Percentiles rank a stretch among this genome's conserved stretches.
phyloP scores from a whole-genome alignment of 2,797 vertebrate genomes.

The Sphenodon punctatus region DNA sequence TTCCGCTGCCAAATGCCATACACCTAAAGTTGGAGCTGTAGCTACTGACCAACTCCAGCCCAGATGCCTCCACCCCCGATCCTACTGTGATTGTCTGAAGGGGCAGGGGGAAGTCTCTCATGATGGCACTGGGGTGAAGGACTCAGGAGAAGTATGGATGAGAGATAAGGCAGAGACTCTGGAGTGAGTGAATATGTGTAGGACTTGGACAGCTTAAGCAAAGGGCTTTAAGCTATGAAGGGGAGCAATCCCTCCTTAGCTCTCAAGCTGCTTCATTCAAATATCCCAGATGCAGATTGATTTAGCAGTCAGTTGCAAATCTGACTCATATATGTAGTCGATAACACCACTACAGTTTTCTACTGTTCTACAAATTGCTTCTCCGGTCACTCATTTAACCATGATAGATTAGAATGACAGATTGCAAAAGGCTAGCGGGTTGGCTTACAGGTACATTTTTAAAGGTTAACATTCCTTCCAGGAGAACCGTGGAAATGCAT shows the following conservation, averaged over 20 bases:
- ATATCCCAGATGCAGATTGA: conserved; percentile 15
- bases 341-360: conserved; percentile 3
- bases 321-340: conserved; percentile 40
- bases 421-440: conserved; percentile 24
- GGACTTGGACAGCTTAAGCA: no score
- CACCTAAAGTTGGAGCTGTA: no score
- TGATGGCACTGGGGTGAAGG: no score
- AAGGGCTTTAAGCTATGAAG: background rate
- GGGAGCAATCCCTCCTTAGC: background rate
- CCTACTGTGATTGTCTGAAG: no score
- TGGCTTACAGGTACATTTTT: background rate
- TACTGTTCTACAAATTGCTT: conserved; percentile 10
- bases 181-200: background rate
- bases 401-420: conserved; percentile 43
- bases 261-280: background rate
- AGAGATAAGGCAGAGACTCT: no score
- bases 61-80: no score
- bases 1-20: no score
- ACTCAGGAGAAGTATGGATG: no score
- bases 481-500: conserved; percentile 17
- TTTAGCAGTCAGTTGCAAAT: conserved; percentile 34
- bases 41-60: no score
- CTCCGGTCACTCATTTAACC: conserved; percentile 2
- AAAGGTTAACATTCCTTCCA: conserved; percentile 18
- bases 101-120: no score